These are phyloP conservation scores for Hartigia nigra DNA, from an alignment of 2,888 invertebrate genomes.

Conservation along the genomic window DNA sequence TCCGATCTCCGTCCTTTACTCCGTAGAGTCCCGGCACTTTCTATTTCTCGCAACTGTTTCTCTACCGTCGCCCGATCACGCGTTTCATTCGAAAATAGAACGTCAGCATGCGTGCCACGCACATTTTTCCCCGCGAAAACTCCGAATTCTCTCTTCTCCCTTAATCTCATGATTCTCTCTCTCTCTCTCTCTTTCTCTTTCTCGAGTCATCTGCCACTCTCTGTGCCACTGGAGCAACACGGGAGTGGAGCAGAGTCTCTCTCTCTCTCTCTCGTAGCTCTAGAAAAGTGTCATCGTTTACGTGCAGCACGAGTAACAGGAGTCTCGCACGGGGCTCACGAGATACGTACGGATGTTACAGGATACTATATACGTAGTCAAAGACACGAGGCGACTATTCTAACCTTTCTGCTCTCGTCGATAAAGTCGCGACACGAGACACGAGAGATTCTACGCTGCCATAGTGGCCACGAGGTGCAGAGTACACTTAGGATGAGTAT, in stretches of 20 bases:
- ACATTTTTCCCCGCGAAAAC: conserved; percentile 57
- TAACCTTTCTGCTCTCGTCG: background rate
- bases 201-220: background rate
- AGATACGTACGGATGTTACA: background rate
- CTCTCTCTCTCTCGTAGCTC: background rate
- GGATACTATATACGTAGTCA: background rate
- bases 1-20: conserved; percentile 15
- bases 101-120: conserved; percentile 53
- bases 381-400: background rate
- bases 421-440: background rate
- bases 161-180: conserved; percentile 18
- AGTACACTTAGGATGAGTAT: background rate
- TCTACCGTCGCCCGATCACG: conserved; percentile 48
- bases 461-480: background rate
- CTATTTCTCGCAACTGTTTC: conserved; percentile 21
- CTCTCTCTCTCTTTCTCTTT: conserved; percentile 24
- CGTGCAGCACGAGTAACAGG: background rate
- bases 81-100: conserved; percentile 61
- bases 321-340: background rate
- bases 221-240: background rate
- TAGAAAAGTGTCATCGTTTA: background rate
- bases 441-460: background rate
- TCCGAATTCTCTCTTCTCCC: conserved; percentile 43
- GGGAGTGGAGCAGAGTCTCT: background rate
- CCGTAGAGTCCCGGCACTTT: conserved; percentile 14